These are phyloP conservation scores for Oryzias woworae DNA, from an alignment of 2,113 vertebrate genomes.

Conservation along the genomic window DNA sequence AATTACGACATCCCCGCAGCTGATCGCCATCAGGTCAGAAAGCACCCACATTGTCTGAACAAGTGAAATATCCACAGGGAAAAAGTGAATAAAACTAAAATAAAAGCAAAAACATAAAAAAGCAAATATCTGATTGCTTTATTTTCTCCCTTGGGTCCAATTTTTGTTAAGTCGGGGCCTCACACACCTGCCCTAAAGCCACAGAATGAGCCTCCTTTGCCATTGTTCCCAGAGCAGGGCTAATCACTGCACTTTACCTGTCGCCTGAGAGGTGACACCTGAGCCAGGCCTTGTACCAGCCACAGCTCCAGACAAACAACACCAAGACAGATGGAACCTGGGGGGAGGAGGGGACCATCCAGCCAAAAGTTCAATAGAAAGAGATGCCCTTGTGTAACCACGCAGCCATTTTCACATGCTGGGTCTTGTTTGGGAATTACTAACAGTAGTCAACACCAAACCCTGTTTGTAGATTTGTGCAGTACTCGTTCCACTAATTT, in stretches of 20 bases:
- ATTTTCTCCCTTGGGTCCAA: slow-evolving; percentile 28
- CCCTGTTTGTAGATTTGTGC: neutral
- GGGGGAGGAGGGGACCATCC: slow-evolving; percentile 3
- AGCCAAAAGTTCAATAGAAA: slow-evolving; percentile 44
- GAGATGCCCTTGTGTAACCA: slow-evolving; percentile 19
- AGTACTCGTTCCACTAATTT: neutral
- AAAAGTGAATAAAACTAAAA: neutral
- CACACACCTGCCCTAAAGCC: slow-evolving; percentile 65
- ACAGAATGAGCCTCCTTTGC: slow-evolving; percentile 49
- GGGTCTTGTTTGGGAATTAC: slow-evolving; percentile 22
- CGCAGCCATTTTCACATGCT: slow-evolving; percentile 21
- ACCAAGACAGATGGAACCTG: slow-evolving; percentile 23
- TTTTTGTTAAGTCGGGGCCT: slow-evolving; percentile 40
- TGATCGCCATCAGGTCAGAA: slow-evolving; percentile 72
- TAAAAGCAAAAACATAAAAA: slow-evolving; percentile 7
- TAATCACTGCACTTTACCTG: slow-evolving; percentile 77
- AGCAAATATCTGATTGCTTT: slow-evolving; percentile 5
- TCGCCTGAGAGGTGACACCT: slow-evolving; percentile 70
- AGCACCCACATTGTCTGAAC: slow-evolving; percentile 1
- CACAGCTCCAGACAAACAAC: slow-evolving; percentile 23
- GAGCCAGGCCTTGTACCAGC: slow-evolving; percentile 51
- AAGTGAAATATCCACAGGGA: neutral
- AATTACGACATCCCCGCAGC: slow-evolving; percentile 85
- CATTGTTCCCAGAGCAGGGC: slow-evolving; percentile 65
- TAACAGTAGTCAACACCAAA: slow-evolving; percentile 3